A percentile compares a stretch with the other conserved stretches of the same genome.
Conservation (phyloP, 1,140 invertebrate genomes). For the Diploscapter pachys region DNA sequence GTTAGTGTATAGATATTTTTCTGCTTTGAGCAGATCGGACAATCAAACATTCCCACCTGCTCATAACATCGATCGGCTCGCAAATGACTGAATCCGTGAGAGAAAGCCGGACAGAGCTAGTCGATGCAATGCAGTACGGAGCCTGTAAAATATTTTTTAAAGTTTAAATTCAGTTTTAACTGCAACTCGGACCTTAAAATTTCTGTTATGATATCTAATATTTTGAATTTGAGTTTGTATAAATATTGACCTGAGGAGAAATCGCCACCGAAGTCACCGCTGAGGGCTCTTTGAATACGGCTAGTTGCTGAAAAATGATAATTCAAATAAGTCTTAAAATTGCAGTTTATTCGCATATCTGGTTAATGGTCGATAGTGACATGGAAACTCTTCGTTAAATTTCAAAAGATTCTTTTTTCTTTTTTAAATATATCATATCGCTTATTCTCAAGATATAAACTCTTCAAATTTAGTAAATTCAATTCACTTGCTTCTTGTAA, state of each 20-base stretch:
- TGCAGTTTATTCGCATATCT: neutral
- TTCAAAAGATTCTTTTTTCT: too few species aligned
- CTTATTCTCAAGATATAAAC: neutral
- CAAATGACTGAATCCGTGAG: conserved; percentile 34
- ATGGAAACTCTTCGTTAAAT: too few species aligned
- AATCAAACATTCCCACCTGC: conserved; percentile 29
- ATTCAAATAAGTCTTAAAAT: neutral
- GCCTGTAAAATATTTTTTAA: too few species aligned
- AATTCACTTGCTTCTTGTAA: too few species aligned
- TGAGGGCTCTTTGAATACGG: conserved; percentile 55
- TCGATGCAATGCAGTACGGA: conserved; percentile 47
- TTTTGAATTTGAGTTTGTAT: too few species aligned
- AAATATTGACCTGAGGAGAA: conserved; percentile 29
- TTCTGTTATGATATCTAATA: too few species aligned
- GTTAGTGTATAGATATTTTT: too few species aligned
- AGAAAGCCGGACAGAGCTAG: conserved; percentile 35
- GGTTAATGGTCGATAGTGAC: too few species aligned
- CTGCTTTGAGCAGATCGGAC: too few species aligned
- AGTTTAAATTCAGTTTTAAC: too few species aligned
- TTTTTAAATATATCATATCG: too few species aligned
- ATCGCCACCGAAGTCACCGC: conserved; percentile 44
- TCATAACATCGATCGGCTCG: conserved; percentile 40
- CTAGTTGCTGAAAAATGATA: conserved; percentile 44
- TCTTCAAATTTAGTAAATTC: conserved; percentile 2
- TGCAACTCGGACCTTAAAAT: too few species aligned